Conservation (phyloP, 2,113 vertebrate genomes). For the Toxotes jaculatrix region DNA sequence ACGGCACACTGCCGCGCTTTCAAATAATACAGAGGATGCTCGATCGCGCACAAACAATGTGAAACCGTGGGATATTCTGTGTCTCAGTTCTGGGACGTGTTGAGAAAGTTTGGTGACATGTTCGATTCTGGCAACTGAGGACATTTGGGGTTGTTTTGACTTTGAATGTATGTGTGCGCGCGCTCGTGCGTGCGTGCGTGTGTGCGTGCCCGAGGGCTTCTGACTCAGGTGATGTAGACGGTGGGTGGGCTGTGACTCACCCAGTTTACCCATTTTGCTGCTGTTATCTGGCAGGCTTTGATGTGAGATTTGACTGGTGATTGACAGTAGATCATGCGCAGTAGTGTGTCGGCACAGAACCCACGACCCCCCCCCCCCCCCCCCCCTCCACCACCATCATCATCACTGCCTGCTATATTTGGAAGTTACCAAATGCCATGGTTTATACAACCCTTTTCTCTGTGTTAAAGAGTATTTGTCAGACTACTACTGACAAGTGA, state of each 20-base stretch:
- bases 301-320: constrained; percentile 71
- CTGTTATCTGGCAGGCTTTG: constrained; percentile 63
- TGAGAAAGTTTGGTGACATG: constrained; percentile 61
- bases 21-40: not conserved
- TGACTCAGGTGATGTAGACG: constrained; percentile 59
- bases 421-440: constrained; percentile 35
- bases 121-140: constrained; percentile 13
- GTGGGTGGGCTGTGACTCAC: constrained; percentile 73
- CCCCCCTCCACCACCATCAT: too few relatives aligned
- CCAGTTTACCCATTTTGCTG: constrained; percentile 54
- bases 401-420: constrained; percentile 41
- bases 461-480: constrained; percentile 42
- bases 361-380: not conserved
- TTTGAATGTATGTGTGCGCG: not conserved
- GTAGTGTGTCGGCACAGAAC: constrained; percentile 33
- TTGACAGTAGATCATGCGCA: constrained; percentile 68
- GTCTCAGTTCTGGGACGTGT: constrained; percentile 35
- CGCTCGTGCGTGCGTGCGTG: not conserved
- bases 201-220: constrained; percentile 20
- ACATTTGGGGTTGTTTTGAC: not conserved
- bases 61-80: not conserved
- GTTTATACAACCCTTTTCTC: constrained; percentile 25
- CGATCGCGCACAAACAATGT: not conserved
- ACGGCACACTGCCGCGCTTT: not conserved
- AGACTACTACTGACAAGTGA: constrained; percentile 64